Conservation (phyloP, 2,797 vertebrate genomes). For the Diplodus puntazzo region DNA sequence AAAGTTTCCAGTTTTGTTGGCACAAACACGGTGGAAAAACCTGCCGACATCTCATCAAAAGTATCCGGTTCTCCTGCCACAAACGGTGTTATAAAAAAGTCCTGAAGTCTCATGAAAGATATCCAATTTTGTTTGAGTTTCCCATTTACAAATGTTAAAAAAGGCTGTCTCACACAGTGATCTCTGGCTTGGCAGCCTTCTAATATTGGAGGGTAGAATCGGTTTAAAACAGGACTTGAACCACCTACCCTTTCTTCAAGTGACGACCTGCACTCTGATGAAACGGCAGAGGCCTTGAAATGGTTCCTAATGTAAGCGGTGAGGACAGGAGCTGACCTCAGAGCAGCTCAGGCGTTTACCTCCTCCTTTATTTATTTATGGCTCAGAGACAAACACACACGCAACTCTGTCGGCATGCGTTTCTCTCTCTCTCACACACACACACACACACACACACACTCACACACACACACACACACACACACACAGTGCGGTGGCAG, state of each 20-base stretch:
- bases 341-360: constrained; percentile 29
- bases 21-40: too few relatives aligned
- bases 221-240: background rate
- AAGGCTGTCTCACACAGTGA: too few relatives aligned
- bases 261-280: background rate
- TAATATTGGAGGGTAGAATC: background rate
- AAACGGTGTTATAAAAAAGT: too few relatives aligned
- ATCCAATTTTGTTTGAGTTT: too few relatives aligned
- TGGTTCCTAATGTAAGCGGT: background rate
- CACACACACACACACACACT: background rate
- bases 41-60: too few relatives aligned
- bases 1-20: too few relatives aligned
- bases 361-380: constrained; percentile 34
- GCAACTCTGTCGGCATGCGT: background rate
- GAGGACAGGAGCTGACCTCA: background rate
- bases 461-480: constrained; percentile 11
- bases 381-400: constrained; percentile 16
- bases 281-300: background rate
- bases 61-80: too few relatives aligned
- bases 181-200: too few relatives aligned
- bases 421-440: background rate
- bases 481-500: constrained; percentile 11
- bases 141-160: too few relatives aligned
- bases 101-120: too few relatives aligned
- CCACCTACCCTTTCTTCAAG: background rate